Conservation (phyloP, 2,797 vertebrate species). For the Craterocephalus amniculus region DNA sequence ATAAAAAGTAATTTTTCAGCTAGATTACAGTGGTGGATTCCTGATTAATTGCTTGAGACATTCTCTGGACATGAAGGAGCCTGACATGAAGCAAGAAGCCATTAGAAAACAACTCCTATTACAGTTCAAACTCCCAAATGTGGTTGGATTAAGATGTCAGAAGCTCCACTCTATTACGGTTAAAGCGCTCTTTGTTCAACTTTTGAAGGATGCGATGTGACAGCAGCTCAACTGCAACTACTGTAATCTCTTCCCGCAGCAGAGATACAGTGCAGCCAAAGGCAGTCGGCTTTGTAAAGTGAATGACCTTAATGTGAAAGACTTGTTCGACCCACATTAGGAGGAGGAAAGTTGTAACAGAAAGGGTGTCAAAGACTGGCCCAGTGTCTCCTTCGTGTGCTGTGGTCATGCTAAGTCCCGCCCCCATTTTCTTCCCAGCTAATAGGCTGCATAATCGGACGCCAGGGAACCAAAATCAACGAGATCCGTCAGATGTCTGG, state of each 20-base stretch:
- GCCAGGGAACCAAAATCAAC: slow-evolving; percentile 98
- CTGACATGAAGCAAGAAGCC: not conserved
- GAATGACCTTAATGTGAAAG: slow-evolving; percentile 49
- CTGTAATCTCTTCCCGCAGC: not conserved
- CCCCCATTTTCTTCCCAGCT: slow-evolving; percentile 87
- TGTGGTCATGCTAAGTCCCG: slow-evolving; percentile 64
- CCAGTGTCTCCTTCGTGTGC: not conserved
- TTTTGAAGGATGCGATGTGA: slow-evolving; percentile 36
- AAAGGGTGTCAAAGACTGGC: slow-evolving; percentile 1
- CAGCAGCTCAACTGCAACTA: slow-evolving; percentile 34
- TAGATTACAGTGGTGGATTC: not conserved
- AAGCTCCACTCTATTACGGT: slow-evolving; percentile 7
- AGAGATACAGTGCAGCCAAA: slow-evolving; percentile 18
- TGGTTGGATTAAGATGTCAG: slow-evolving; percentile 1
- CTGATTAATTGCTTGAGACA: not conserved
- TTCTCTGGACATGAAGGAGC: not conserved
- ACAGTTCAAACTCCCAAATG: slow-evolving; percentile 13
- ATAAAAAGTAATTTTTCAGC: not conserved
- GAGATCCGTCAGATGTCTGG: slow-evolving; percentile 99
- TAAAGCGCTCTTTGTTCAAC: slow-evolving; percentile 14
- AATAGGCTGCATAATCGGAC: slow-evolving; percentile 98
- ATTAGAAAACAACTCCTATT: not conserved
- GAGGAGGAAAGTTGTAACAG: slow-evolving; percentile 7
- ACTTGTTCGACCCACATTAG: slow-evolving; percentile 34
- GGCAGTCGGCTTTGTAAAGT: slow-evolving; percentile 27